phyloP scores from a whole-genome alignment of 2,797 vertebrate species.

The Acomys russatus region DNA sequence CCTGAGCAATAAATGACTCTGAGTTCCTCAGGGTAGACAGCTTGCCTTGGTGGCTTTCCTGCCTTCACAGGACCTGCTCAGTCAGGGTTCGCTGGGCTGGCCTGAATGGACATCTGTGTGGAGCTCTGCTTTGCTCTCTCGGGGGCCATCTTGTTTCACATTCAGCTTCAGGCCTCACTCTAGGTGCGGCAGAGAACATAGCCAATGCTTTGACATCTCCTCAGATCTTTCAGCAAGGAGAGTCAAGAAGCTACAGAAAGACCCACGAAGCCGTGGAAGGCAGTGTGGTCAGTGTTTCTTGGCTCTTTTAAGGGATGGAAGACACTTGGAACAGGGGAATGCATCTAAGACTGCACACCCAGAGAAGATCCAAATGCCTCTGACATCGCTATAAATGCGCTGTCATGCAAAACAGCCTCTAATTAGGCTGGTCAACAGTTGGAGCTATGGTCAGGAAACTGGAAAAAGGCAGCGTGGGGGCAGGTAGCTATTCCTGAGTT shows the following conservation, averaged over 20 bases:
- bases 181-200: not conserved
- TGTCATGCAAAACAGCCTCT: not conserved
- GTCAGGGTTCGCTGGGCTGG: not conserved
- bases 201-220: not conserved
- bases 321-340: not conserved
- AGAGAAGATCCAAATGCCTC: not conserved
- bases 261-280: not conserved
- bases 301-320: not conserved
- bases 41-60: not conserved
- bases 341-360: not conserved
- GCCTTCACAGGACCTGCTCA: not conserved
- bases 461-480: not conserved
- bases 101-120: not conserved
- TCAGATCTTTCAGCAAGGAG: not conserved
- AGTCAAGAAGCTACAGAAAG: not conserved
- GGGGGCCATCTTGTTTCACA: not conserved
- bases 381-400: not conserved
- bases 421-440: not conserved
- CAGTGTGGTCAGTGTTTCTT: not conserved
- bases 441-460: not conserved
- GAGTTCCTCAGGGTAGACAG: conserved; percentile 2
- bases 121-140: not conserved
- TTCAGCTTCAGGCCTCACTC: not conserved
- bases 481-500: not conserved
- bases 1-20: not conserved